Evolutionary conservation across 2,113 vertebrate species (phyloP).

Genomic region (Centropus unirufus): DNA sequence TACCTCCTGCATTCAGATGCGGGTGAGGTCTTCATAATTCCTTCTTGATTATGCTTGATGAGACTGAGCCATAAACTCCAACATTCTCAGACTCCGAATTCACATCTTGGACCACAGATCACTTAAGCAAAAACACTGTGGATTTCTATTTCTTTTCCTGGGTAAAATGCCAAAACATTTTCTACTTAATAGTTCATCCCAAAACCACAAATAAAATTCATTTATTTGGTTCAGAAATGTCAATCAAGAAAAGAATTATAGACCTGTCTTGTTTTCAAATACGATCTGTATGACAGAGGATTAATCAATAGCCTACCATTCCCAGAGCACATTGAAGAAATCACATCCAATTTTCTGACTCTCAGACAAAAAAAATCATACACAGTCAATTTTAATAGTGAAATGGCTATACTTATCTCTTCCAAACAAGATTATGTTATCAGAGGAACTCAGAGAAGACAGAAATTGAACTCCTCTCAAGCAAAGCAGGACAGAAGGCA

Average conservation of each 20-base stretch:
- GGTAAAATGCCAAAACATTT: slow-evolving; percentile 14
- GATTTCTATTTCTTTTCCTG: slow-evolving; percentile 12
- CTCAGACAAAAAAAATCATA: background rate
- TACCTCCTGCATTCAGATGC: background rate
- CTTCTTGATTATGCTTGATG: background rate
- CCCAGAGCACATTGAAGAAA: slow-evolving; percentile 52
- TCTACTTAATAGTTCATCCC: slow-evolving; percentile 3
- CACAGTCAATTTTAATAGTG: slow-evolving; percentile 48
- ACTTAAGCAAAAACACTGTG: background rate
- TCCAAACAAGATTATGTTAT: slow-evolving; percentile 56
- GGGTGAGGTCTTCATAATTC: background rate
- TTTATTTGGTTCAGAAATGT: slow-evolving; percentile 39
- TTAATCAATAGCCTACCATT: slow-evolving; percentile 57
- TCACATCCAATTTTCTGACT: slow-evolving; percentile 44
- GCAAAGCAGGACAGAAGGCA: slow-evolving; percentile 15
- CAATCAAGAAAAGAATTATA: slow-evolving; percentile 49
- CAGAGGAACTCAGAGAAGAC: slow-evolving; percentile 12
- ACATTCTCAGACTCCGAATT: background rate
- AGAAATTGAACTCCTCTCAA: slow-evolving; percentile 28
- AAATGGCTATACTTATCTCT: slow-evolving; percentile 48
- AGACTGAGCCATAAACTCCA: background rate
- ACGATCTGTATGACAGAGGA: slow-evolving; percentile 32
- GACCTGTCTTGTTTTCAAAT: slow-evolving; percentile 57
- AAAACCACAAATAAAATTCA: slow-evolving; percentile 6
- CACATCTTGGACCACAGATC: background rate